Base-by-base conservation (phyloP, 1,140 invertebrate species). In the Lutraria rhynchaena region DNA sequence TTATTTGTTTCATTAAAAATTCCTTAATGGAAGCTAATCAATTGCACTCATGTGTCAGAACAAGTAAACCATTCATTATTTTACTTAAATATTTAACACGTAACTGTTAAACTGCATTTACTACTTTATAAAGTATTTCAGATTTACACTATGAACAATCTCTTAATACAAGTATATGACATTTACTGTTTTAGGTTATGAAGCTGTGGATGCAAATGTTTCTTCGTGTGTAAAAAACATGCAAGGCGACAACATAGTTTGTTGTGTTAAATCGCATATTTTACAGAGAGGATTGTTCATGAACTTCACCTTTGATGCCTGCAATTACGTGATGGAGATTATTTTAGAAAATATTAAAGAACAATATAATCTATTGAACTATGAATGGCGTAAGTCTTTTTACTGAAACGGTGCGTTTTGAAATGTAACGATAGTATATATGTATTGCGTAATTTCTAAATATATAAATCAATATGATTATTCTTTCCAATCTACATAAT, bases 261-360 rank as follows among this genome's bases (percentile, higher is more conserved):
- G 73, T 37, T 76, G 73, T 51, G 58, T 76, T n/a, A 22, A 76
- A 13, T 76, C 73, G 22, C 11, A n/a, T 3, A 0, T 51, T 5
- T n/a, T 76, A 19, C n/a, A 27, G 15, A 57, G 73, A 27, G 63
- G 29, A 3, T 24, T 76, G 24, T 51, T 24, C 37, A 63, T 63
- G 58, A 63, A 53, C 7, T 51, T 76, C 5, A 11, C 51, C 3
- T n/a, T 76, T 9, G 58, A 63, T 37, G 27, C 73, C 22, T 76
- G 73, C 27, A 58, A 51, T 35, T 76, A 76, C 29, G 13, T 13
- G 0, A 37, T 76, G 24, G 46, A 49, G 29, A 22, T 58, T 17
- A 61, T 51, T 19, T 0, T 76, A 29, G 73, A 76, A 24, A 76
- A 76, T 44, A 46, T 76, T n/a, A 27, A 61, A 44, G 41, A 49